These are phyloP conservation scores for Cariama cristata DNA, from an alignment of 2,113 vertebrate genomes.

Conservation along the genomic window DNA sequence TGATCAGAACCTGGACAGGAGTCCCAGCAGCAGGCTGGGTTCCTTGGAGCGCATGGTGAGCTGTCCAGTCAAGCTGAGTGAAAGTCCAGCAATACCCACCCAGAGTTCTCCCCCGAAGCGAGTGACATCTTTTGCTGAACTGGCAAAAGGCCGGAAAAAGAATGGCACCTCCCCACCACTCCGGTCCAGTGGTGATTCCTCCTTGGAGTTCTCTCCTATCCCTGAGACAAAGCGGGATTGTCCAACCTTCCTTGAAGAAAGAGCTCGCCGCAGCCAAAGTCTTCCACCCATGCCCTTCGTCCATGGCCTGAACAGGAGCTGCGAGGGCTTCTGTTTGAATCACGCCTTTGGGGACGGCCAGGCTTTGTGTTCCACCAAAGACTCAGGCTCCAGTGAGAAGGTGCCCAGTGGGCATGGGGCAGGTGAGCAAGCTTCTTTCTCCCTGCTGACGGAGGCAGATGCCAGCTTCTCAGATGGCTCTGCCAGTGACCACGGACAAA, in stretches of 20 bases:
- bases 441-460: conserved; percentile 66
- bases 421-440: conserved; percentile 64
- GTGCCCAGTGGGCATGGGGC: conserved; percentile 50
- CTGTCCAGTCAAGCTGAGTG: conserved; percentile 92
- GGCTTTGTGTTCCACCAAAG: conserved; percentile 37
- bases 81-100: conserved; percentile 72
- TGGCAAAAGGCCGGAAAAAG: conserved; percentile 89
- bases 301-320: conserved; percentile 81
- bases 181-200: conserved; percentile 77
- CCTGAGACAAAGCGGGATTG: conserved; percentile 76
- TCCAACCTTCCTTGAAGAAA: conserved; percentile 57
- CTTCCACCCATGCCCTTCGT: conserved; percentile 79
- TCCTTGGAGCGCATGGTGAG: conserved; percentile 96
- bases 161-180: conserved; percentile 74
- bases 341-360: conserved; percentile 31
- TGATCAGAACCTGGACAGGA: conserved; percentile 90
- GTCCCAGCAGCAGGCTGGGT: conserved; percentile 81
- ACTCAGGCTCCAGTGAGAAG: conserved; percentile 2
- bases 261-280: conserved; percentile 74
- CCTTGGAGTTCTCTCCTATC: conserved; percentile 88
- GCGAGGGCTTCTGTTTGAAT: conserved; percentile 71
- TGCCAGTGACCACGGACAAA: conserved; percentile 18
- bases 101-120: conserved; percentile 78
- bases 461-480: conserved; percentile 53
- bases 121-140: conserved; percentile 95